These are phyloP conservation scores for Melanotus villosus DNA, from an alignment of 2,888 invertebrate genomes.

Conservation along the genomic window DNA sequence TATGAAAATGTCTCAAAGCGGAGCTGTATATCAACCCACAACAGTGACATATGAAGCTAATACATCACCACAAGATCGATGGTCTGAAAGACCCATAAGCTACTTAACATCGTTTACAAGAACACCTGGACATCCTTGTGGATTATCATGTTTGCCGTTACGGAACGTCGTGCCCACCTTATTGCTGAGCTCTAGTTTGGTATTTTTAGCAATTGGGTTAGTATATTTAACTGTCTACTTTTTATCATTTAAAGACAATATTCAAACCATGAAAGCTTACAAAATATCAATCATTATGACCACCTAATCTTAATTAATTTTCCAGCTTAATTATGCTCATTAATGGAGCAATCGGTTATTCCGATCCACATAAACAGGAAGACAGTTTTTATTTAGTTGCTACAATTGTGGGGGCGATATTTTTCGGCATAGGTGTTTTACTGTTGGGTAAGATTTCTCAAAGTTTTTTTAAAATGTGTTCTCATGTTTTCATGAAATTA, in stretches of 20 bases:
- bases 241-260: no score
- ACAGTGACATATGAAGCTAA: slow-evolving; percentile 80
- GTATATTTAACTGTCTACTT: no score
- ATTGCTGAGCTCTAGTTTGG: slow-evolving; percentile 62
- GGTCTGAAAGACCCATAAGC: slow-evolving; percentile 66
- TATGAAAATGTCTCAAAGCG: slow-evolving; percentile 75
- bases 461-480: not conserved
- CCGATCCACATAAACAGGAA: slow-evolving; percentile 66
- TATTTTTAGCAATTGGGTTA: slow-evolving; percentile 63
- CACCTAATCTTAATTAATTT: no score
- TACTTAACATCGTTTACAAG: slow-evolving; percentile 69
- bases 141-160: slow-evolving; percentile 66
- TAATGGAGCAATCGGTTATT: slow-evolving; percentile 75
- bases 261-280: no score
- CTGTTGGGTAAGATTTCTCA: slow-evolving; percentile 70
- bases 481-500: slow-evolving; percentile 47
- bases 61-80: slow-evolving; percentile 61
- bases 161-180: slow-evolving; percentile 62
- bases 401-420: slow-evolving; percentile 75
- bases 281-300: no score
- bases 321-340: slow-evolving; percentile 75
- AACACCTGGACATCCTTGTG: slow-evolving; percentile 73
- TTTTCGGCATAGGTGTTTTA: slow-evolving; percentile 74
- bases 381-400: slow-evolving; percentile 59
- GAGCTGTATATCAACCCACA: slow-evolving; percentile 84